A percentile compares a stretch with the other conserved stretches of the same genome.
phyloP scores from a whole-genome alignment of 2,797 vertebrate species.

The Melanotaenia trifasciata region DNA sequence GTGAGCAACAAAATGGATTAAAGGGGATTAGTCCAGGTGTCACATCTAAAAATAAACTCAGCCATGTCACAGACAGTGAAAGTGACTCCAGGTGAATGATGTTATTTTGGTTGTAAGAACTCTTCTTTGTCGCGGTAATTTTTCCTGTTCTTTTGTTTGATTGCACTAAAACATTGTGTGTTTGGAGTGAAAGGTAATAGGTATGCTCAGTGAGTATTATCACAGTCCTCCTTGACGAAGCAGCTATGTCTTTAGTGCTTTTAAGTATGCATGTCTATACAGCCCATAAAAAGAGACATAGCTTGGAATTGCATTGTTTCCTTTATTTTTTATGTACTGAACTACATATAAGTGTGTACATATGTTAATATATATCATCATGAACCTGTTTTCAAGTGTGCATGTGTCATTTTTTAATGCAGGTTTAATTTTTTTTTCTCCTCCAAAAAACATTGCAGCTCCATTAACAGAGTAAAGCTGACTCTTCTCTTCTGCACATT shows the following conservation, averaged over 20 bases:
- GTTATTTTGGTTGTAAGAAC: not conserved
- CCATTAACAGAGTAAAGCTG: not conserved
- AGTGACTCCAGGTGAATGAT: conserved; percentile 16
- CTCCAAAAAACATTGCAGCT: not conserved
- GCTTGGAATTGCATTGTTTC: not conserved
- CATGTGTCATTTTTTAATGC: not conserved
- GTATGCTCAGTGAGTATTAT: conserved; percentile 32
- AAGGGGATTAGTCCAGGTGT: conserved; percentile 34
- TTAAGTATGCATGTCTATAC: not conserved
- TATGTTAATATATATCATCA: not conserved
- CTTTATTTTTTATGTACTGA: too few species aligned
- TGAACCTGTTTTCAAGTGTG: not conserved
- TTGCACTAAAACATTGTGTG: not conserved
- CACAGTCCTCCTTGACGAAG: conserved; percentile 45
- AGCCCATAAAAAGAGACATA: not conserved
- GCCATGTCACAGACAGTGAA: conserved; percentile 11
- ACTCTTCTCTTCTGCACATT: not conserved
- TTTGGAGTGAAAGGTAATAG: conserved; percentile 6
- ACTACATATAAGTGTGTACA: not conserved
- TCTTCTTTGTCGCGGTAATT: conserved; percentile 1
- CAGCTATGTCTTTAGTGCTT: not conserved
- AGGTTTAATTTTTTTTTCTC: too few species aligned
- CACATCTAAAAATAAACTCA: conserved; percentile 36
- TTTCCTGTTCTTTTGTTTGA: conserved; percentile 2
- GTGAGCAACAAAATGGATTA: conserved; percentile 52